Conservation (phyloP, 2,797 vertebrate genomes). For the Gallinago nigripennis region DNA sequence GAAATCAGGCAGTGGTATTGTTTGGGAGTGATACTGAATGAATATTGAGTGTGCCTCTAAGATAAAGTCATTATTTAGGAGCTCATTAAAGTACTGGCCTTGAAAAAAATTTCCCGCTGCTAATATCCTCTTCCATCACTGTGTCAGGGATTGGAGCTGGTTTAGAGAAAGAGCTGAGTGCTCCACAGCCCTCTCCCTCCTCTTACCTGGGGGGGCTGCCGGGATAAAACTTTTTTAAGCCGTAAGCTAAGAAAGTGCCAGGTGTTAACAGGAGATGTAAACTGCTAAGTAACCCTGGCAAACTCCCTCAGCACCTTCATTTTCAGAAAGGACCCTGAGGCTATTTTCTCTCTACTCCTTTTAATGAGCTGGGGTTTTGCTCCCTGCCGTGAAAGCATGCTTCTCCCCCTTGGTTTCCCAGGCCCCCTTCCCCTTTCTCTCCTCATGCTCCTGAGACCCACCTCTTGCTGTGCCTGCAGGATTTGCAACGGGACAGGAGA, state of each 20-base stretch:
- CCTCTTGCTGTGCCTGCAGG: not conserved
- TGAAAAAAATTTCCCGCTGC: constrained; percentile 54
- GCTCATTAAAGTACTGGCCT: constrained; percentile 58
- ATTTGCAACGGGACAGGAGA: not conserved
- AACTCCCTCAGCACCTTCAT: not conserved
- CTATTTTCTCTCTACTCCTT: not conserved
- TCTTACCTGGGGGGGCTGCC: not conserved
- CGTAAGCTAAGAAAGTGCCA: not conserved
- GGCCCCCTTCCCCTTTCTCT: fast-evolving
- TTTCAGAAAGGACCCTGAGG: not conserved
- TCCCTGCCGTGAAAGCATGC: not conserved
- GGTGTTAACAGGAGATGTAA: not conserved
- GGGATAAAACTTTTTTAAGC: not conserved
- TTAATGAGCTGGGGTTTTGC: not conserved
- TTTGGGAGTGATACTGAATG: not conserved
- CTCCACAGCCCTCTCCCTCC: fast-evolving
- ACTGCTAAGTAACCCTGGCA: not conserved
- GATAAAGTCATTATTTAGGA: constrained; percentile 70
- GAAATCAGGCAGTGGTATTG: not conserved
- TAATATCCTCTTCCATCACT: constrained; percentile 71
- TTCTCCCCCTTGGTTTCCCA: not conserved
- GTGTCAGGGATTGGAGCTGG: constrained; percentile 4
- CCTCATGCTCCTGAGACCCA: not conserved
- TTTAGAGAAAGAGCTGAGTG: not conserved
- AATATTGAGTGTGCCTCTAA: constrained; percentile 44